Conservation (phyloP, 1,140 invertebrate species). For the Drosophila punjabiensis region DNA sequence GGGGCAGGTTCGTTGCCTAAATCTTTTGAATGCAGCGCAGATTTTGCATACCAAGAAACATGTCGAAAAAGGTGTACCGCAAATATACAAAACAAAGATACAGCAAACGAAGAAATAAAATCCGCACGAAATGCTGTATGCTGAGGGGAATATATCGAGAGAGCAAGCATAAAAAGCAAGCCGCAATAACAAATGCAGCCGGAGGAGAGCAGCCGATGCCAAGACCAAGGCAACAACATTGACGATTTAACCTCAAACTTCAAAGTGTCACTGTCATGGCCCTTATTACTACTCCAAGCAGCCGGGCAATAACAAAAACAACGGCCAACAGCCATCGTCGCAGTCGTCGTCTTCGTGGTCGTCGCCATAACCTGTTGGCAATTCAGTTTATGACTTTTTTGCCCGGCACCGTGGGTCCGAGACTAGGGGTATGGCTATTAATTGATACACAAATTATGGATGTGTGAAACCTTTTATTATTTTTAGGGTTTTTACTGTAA, state of each 20-base stretch:
- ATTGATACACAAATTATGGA: not conserved
- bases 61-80: not conserved
- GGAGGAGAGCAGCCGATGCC: constrained; percentile 13
- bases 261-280: constrained; percentile 85
- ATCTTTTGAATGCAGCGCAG: constrained; percentile 55
- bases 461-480: not conserved
- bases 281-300: constrained; percentile 76
- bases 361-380: constrained; percentile 80
- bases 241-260: constrained; percentile 84
- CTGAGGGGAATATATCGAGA: constrained; percentile 50
- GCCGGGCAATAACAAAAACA: constrained; percentile 33
- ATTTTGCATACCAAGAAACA: constrained; percentile 5
- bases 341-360: constrained; percentile 36
- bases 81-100: not conserved
- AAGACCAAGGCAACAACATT: constrained; percentile 68
- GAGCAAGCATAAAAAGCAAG: constrained; percentile 40
- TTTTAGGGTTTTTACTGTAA: no score
- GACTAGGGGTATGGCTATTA: not conserved
- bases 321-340: constrained; percentile 12
- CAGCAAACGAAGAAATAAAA: constrained; percentile 23
- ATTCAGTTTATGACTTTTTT: constrained; percentile 81
- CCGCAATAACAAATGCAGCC: constrained; percentile 34
- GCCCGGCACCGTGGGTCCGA: constrained; percentile 53
- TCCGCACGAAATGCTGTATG: constrained; percentile 49
- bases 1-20: constrained; percentile 56